Base-by-base conservation (phyloP, 2,888 invertebrate species). In the Agapostemon virescens region DNA sequence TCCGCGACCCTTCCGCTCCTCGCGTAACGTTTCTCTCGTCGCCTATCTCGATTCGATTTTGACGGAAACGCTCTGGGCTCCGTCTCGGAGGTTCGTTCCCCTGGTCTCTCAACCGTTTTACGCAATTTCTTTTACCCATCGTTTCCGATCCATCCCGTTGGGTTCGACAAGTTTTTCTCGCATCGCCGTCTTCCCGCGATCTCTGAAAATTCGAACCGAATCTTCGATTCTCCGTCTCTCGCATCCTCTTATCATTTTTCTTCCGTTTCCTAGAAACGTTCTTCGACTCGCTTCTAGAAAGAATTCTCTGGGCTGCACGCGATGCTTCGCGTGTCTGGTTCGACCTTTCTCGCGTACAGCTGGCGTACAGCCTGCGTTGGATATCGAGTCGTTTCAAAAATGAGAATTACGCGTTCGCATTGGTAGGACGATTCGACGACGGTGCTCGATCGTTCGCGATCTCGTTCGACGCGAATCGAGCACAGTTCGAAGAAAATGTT, bases 111-210 rank as follows among this genome's bases (percentile, higher is more conserved):
- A 20, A 58, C 58, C 73, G 42, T 73, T 68, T 38, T 30, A 67
- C 30, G 58, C 58, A 58, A 77, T 66, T 67, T 58, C 71, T 76
- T 45, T 58, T n/a, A 30, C 66, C 58, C 66, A 23, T n/a, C 58
- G 6, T 58, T 77, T 77, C 77, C 77, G 45, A 77, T 77, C 67
- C 68, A 73, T 68, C 77, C 68, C 49, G 45, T 72, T 77, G 63
- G 23, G 67, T 77, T 77, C 68, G 67, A 67, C 77, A 77, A 77
- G 77, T 73, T 77, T 75, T 68, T 68, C 64, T 64, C 55, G 13
- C 20, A n/a, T n/a, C 63, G 15, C 5, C 17, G 42, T 45, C 45
- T 45, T 45, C 11, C 66, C 38, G 36, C 45, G 9, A 20, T 30
- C 40, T 40, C 68, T 58, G 36, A 13, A 3, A 17, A 61, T 30